Evolutionary conservation across 2,888 invertebrate species (phyloP), one percentile per base, ranked within the genome.

Genomic region (Spisula subtruncata): DNA sequence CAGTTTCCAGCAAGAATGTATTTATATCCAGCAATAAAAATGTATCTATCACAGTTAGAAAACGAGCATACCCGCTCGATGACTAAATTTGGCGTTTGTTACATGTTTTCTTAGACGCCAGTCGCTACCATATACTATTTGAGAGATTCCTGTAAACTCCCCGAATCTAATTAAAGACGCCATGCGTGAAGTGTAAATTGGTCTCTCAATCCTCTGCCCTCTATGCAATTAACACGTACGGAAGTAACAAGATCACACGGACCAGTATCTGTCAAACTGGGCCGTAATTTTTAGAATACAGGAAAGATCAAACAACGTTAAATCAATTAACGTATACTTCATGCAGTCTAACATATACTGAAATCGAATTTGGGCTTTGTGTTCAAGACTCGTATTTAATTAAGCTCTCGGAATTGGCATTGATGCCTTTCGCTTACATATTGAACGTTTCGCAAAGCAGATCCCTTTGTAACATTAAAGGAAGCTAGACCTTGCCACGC

Each of bases 311-410:
- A 66, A 25, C 60, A 18, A 81, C 54, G 18, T 80, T 25, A 81
- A 86, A 86, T 86, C 86, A 86, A 86, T 81, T 85, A 81, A 48
- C 81, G 75, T 46, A 79, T 79, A 48, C 75, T 54, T 85, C 54
- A 79, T 79, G 85, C 85, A 60, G 81, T 86, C 86, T 86, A 85
- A 60, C 56, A 41, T n/a, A 85, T 80, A 56, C n/a, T 60, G 86
- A 86, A 81, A 86, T 86, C 32, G 86, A 56, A 86, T 86, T n/a
- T 5, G 41, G 41, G 41, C 86, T 41, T 25, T 25, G 35, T 32
- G 81, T 60, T 60, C 20, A 81, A 86, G 41, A 81, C 25, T 46
- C 60, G n/a, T 60, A 81, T 86, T 86, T 81, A 86, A 86, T 86
- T 86, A 81, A 56, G 35, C 80, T 54, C 83, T 51, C 51, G 14